Base-by-base conservation (phyloP, 2,888 invertebrate species). In the Girardia tigrina region DNA sequence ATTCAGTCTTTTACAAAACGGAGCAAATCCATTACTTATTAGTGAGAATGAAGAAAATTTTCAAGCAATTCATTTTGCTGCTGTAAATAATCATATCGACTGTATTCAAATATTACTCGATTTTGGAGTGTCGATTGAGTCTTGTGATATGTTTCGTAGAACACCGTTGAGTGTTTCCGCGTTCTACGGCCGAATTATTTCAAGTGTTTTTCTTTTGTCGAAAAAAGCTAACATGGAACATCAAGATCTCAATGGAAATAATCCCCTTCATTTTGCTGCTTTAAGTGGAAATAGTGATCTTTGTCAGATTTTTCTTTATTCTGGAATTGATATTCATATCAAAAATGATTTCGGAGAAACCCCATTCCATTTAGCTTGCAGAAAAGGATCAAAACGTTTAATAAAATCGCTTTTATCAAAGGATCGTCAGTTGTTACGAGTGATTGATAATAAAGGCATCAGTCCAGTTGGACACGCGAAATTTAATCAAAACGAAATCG, bases 251-350 rank as follows among this genome's bases (percentile, higher is more conserved):
- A 36, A 73, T 73, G 73, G 73, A 12, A 36, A 73, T 42, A 8
- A 16, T n/a, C n/a, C 73, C 1, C 56, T 73, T 73, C 73, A 73
- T 42, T 42, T 73, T 27, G 73, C 73, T 36, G 73, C 73, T 2
- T 69, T 36, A 20, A 36, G 73, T 26, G 73, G 73, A 26, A 29
- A 29, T 73, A 36, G 29, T 14, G 73, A 73, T n/a, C 29, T 73
- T 8, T 73, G 73, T 36, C 73, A 36, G 16, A 36, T 73, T 6
- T 8, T 73, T 20, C 20, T 73, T 23, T 73, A 73, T 42, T 73
- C 73, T 12, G 73, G 73, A 69, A n/a, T 73, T 16, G 36, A 36
- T 36, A 12, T 42, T 28, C 73, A 36, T 73, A 28, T 73, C 36
- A 26, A 29, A 12, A 36, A 73, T 73, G 73, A 73, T 26, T 73